phyloP scores from a whole-genome alignment of 2,888 invertebrate species.

The Spicauda simplicius region DNA sequence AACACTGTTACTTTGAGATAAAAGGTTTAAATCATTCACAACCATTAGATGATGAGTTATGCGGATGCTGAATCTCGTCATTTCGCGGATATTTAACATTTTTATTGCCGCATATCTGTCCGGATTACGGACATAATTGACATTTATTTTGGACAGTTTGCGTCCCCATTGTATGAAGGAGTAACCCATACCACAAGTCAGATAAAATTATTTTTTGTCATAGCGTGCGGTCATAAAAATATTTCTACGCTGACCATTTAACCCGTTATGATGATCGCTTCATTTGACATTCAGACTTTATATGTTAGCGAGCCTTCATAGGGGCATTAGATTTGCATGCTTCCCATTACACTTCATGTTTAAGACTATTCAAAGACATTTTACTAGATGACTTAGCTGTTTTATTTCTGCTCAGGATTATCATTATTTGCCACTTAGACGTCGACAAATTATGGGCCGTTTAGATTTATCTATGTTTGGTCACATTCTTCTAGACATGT shows the following conservation, averaged over 20 bases:
- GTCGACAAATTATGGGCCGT: slow-evolving; percentile 48
- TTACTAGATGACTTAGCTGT: slow-evolving; percentile 61
- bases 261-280: slow-evolving; percentile 78
- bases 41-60: slow-evolving; percentile 84
- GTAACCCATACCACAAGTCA: slow-evolving; percentile 62
- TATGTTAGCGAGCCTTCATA: slow-evolving; percentile 70
- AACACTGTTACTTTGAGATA: slow-evolving; percentile 82
- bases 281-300: slow-evolving; percentile 78
- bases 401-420: slow-evolving; percentile 68
- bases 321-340: slow-evolving; percentile 80
- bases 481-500: slow-evolving; percentile 48
- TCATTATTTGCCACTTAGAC: slow-evolving; percentile 70
- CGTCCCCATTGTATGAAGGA: slow-evolving; percentile 55
- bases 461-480: slow-evolving; percentile 31
- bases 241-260: slow-evolving; percentile 79
- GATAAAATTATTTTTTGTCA: slow-evolving; percentile 67
- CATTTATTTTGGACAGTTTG: slow-evolving; percentile 67
- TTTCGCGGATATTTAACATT: slow-evolving; percentile 78
- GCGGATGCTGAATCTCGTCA: slow-evolving; percentile 78
- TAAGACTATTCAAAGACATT: slow-evolving; percentile 56
- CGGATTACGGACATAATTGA: slow-evolving; percentile 72
- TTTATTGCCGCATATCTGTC: slow-evolving; percentile 79
- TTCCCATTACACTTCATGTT: slow-evolving; percentile 60
- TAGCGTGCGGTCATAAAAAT: slow-evolving; percentile 75
- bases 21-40: slow-evolving; percentile 82